Base-by-base conservation (phyloP, 2,888 invertebrate genomes). In the Leptinotarsa rubiginosa region DNA sequence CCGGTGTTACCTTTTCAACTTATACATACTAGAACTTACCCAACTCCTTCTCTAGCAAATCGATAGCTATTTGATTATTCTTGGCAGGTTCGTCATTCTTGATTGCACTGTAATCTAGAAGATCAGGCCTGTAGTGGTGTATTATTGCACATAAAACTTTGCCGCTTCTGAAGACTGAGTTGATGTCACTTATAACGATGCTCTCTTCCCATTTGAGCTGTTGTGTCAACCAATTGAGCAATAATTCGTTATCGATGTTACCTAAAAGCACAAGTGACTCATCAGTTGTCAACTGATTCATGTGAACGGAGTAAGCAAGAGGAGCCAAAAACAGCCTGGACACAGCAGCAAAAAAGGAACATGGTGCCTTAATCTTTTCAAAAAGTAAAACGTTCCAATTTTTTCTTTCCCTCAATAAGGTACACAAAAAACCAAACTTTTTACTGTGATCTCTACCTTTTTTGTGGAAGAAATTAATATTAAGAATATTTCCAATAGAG, bases 121-220 rank as follows among this genome's bases (percentile, higher is more conserved):
- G 90, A 89, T 97, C 96, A 3, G 98, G 98, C 75, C 97, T 91
- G 89, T 97, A 98, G 78, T 95, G 93, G 83, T 92, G 92, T 79
- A 97, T 91, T 81, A 96, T 92, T 75, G 93, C 93, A 88, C 93
- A 93, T 78, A 95, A 88, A 31, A 92, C 90, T 84, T 93, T 83
- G 76, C 93, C 91, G 85, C 90, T 90, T 85, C 91, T 91, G 88
- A 96, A 93, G 2, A 94, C 93, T 0, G 90, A 88, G n/a, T 91
- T 91, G 83, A 95, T 90, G 86, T 95, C 92, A 64, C 90, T 89
- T 62, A 95, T 89, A 73, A 88, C 88, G 49, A 92, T 87, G 73
- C 89, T 88, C 77, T 91, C 91, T 84, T 92, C 92, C n/a, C 91
- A 88, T 76, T 91, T 90, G 50, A 94, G 90, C 86, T 94, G 93